Conservation (phyloP, 2,888 invertebrate genomes). For the Hydrotaea diabolus region DNA sequence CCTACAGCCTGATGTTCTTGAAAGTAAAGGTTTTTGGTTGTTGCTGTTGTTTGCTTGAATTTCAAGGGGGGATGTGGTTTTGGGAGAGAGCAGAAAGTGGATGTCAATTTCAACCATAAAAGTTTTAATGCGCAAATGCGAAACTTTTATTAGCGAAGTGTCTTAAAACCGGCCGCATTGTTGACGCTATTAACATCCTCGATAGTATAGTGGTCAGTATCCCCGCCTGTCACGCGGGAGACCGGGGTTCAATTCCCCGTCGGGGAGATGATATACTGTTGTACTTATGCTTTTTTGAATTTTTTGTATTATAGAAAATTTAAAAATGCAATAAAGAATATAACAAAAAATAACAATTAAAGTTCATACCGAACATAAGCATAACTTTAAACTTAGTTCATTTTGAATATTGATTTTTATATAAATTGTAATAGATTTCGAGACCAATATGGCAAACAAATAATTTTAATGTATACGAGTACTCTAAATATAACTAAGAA, state of each 20-base stretch:
- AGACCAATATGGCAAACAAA: too few relatives aligned
- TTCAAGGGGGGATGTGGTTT: too few relatives aligned
- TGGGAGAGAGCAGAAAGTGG: background rate
- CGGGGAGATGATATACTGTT: conserved; percentile 66
- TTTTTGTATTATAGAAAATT: background rate
- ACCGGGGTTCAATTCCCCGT: conserved; percentile 73
- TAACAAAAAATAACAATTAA: too few relatives aligned
- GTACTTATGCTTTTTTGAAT: conserved; percentile 1
- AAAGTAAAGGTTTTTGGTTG: background rate
- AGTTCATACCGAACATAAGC: too few relatives aligned
- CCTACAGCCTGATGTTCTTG: background rate
- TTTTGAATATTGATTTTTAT: too few relatives aligned
- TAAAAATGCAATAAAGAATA: too few relatives aligned
- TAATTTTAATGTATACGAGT: too few relatives aligned
- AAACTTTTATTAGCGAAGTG: conserved; percentile 58
- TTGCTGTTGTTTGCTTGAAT: background rate
- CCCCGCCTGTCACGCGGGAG: conserved; percentile 79
- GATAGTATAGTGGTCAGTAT: conserved; percentile 79
- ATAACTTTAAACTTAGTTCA: too few relatives aligned
- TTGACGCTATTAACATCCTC: conserved; percentile 69
- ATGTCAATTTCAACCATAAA: background rate
- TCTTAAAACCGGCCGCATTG: background rate
- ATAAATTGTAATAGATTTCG: too few relatives aligned
- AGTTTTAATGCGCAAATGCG: conserved; percentile 23
- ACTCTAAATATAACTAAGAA: too few relatives aligned